Base-by-base conservation (phyloP, 1,140 invertebrate genomes). In the Brachionus manjavacas region DNA sequence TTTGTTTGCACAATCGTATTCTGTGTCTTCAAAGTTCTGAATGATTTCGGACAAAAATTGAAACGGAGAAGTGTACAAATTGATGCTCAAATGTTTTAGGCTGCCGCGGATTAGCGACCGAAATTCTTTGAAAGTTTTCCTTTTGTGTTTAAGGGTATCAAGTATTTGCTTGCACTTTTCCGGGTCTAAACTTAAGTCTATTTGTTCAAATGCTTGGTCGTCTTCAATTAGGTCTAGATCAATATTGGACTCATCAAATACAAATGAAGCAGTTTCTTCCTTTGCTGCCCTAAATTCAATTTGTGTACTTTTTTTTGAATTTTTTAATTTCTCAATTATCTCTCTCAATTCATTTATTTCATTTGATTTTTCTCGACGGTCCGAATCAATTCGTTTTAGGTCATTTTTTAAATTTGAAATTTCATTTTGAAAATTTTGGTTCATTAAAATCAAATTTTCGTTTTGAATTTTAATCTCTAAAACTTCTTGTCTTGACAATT, bases 21-120 rank as follows among this genome's bases (percentile, higher is more conserved):
- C 43, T 8, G 39, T 49, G 12, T 76, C 72, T 4, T 76, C 72
- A 76, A 76, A 76, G 25, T 76, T 76, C 20, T 80, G 76, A 20
- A 80, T 60, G 4, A 80, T 60, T 64, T 80, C 76, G 3, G 49
- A 35, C n/a, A 80, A 80, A 80, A 80, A 80, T 4, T 80, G 76
- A 39, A 16, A 35, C 7, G 76, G 52, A 12, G 76, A 80, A 2
- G 49, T 80, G 9, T 80, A 80, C 6, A 80, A 35, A 80, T 80
- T 39, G 39, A 60, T 16, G n/a, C 76, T 60, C 16, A 80, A n/a
- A 80, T 80, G 76, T 14, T 64, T 64, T 8, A 80, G 31, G 12
- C 49, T 60, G 3, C 76, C 76, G 25, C 76, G 41, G 28, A 80
- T 80, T 6, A 76, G 25, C n/a, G 39, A 28, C 2, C 72, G 11